Evolutionary conservation across 2,113 vertebrate genomes (phyloP).

Genomic region (Triplophysa dalaica): DNA sequence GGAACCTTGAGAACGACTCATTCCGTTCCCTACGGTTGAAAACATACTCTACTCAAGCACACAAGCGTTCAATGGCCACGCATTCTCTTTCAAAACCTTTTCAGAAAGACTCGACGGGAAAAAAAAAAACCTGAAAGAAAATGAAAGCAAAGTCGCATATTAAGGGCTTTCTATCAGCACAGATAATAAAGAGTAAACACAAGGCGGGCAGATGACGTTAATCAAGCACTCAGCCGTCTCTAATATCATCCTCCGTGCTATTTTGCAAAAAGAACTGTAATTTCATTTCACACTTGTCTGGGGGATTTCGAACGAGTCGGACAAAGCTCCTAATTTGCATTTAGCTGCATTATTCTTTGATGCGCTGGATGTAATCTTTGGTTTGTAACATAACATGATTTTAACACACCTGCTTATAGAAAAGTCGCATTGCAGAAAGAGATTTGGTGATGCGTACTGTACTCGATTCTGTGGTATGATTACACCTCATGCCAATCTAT

Average conservation of each 20-base stretch:
- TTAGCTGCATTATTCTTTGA: conserved; percentile 1
- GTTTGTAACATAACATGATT: not conserved
- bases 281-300: conserved; percentile 26
- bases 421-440: not conserved
- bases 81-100: not conserved
- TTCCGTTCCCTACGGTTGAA: too few relatives aligned
- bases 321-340: conserved; percentile 33
- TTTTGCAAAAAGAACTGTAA: conserved; percentile 10
- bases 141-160: not conserved
- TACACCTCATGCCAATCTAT: not conserved
- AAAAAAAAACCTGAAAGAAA: not conserved
- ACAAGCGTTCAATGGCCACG: too few relatives aligned
- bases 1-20: too few relatives aligned
- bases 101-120: conserved; percentile 5
- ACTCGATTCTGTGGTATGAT: not conserved
- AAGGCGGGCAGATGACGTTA: not conserved
- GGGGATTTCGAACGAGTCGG: not conserved
- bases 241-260: not conserved
- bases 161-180: not conserved
- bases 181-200: conserved; percentile 4
- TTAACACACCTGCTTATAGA: not conserved
- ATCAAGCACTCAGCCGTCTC: conserved; percentile 11
- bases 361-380: not conserved
- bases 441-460: not conserved
- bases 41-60: too few relatives aligned